Evolutionary conservation across 2,113 vertebrate species (phyloP), one percentile per base, ranked within the genome.

Genomic region (Desmodus rotundus): DNA sequence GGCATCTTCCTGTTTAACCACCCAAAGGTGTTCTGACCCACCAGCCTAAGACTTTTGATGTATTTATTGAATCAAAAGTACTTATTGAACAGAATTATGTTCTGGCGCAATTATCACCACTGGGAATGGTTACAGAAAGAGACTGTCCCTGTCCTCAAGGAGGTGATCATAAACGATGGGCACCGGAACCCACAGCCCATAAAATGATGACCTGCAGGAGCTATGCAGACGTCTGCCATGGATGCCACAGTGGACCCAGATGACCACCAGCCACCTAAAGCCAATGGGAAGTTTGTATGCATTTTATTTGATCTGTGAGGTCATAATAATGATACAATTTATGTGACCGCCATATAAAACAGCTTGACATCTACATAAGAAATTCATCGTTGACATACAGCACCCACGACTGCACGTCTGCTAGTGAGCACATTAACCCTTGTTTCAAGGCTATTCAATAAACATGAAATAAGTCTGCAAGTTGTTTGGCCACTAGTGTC

Each of bases 361-460:
- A 91, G 31, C 16, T 81, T 22, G 63, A 83, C 72, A 90, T 67
- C 89, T 94, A 91, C 43, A 91, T 86, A 97, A 89, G 26, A 95
- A 98, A 97, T 95, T 82, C 94, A 67, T 56, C 87, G 52, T 87
- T 94, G 72, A 93, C 88, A 80, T 24, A 96, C 22, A 93, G 56
- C 94, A 83, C 92, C 88, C 96, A 95, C 61, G 16, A 43, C 85
- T 77, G 24, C 41, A 65, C 77, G 67, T 45, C 58, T 67, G 80
- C 45, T 50, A 22, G 36, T 61, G 1, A 5, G 96, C 92, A 78
- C 7, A 5, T 95, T 89, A 95, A 96, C 63, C 67, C 87, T n/a
- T n/a, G 33, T 97, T 97, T 97, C 77, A 97, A 98, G 1, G 50
- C 7, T 61, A 68, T 73, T 77, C 72, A 78, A 73, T 70, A 92